Evolutionary conservation across 2,888 invertebrate species (phyloP), one percentile per base, ranked within the genome.

Genomic region (Monoplex corrugatus): DNA sequence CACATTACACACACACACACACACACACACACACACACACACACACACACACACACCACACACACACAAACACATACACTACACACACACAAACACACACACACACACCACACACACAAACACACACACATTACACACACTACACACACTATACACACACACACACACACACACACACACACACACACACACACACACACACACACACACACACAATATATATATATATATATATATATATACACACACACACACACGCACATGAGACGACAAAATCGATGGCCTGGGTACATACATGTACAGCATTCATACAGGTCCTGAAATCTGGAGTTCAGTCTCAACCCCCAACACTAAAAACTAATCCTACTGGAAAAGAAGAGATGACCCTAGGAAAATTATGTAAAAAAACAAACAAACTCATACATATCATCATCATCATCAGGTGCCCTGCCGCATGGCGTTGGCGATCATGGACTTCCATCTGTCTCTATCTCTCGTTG

Each of bases 21-120:
- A 75, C 75, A 75, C 19, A 75, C 75, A 75, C 75, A n/a, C 75
- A 10, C n/a, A n/a, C n/a, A 75, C 28, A 32, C 75, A n/a, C n/a
- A n/a, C 78, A 78, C 78, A 78, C 78, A 78, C 78, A 78, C 78
- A 78, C 78, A 78, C 78, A 78, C 78, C 19, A n/a, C n/a, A 75
- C 75, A 75, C 19, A 75, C 75, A 75, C 75, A n/a, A 23, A 10
- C n/a, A n/a, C n/a, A 75, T 10, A 32, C 75, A n/a, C n/a, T 5
- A 5, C 5, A 75, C 19, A 38, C 13, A 35, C 38, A 38, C 19
- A 38, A 19, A 78, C 19, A 78, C 40, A 78, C 38, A 40, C n/a
- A n/a, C n/a, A n/a, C n/a, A n/a, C n/a, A n/a, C n/a, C 78, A 38
- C 5, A 13, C 35, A 75, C 23, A 10, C 35, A 75, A 2, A 75